Conservation (phyloP, 2,797 vertebrate species). For the Nyctalus aviator region DNA sequence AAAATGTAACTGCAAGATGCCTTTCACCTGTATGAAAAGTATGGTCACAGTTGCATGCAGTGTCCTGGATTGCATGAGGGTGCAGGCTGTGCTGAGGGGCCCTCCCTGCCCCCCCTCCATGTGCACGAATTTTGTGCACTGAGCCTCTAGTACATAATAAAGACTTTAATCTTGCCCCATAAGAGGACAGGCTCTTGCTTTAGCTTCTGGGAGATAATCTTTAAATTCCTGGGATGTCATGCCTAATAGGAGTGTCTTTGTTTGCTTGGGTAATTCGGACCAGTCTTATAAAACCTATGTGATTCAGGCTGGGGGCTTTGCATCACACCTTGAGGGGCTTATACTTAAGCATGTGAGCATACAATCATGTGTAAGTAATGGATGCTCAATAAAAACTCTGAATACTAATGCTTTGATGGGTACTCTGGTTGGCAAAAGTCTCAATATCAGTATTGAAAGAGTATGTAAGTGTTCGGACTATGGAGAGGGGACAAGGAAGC, state of each 20-base stretch:
- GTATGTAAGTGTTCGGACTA: not conserved
- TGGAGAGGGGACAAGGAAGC: not conserved
- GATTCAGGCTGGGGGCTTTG: not conserved
- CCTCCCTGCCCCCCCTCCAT: too few species aligned
- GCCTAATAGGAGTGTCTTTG: not conserved
- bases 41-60: too few species aligned
- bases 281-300: not conserved
- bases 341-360: not conserved
- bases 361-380: not conserved
- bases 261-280: not conserved
- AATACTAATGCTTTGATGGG: not conserved
- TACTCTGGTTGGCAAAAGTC: not conserved
- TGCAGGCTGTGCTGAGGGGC: too few species aligned
- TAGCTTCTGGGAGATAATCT: not conserved
- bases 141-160: not conserved
- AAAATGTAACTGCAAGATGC: too few species aligned
- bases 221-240: not conserved
- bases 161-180: not conserved
- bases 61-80: too few species aligned
- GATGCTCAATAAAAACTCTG: not conserved
- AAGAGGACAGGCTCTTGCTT: slow-evolving; percentile 30
- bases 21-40: too few species aligned
- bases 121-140: too few species aligned
- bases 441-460: not conserved
- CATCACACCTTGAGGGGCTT: not conserved